These are phyloP conservation scores for Pseudochaenichthys georgianus DNA, from an alignment of 2,797 vertebrate genomes.

Conservation along the genomic window DNA sequence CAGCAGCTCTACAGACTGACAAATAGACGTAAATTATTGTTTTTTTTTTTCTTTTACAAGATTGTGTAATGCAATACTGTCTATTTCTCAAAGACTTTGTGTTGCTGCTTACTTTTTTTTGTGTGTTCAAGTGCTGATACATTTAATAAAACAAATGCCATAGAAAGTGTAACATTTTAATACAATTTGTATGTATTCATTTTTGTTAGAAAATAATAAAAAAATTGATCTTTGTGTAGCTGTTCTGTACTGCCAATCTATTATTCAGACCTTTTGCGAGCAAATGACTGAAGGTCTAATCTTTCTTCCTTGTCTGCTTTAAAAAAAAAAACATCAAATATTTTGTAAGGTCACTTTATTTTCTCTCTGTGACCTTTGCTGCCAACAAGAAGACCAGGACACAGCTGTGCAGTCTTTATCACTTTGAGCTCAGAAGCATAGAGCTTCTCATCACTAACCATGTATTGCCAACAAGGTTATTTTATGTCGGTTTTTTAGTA, in stretches of 20 bases:
- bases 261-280: neutral
- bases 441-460: slow-evolving; percentile 2
- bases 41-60: too few relatives aligned
- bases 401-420: slow-evolving; percentile 24
- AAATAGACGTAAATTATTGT: neutral
- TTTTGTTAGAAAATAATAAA: neutral
- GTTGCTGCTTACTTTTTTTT: neutral
- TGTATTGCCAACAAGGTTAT: slow-evolving; percentile 3
- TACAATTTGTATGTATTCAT: neutral
- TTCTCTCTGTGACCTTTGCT: slow-evolving; percentile 17
- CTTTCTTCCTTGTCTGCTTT: slow-evolving; percentile 21
- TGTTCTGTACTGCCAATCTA: neutral
- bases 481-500: neutral
- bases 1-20: neutral
- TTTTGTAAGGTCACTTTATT: slow-evolving; percentile 9
- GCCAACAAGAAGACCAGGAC: slow-evolving; percentile 11
- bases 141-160: neutral
- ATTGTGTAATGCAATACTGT: neutral
- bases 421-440: neutral
- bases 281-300: neutral
- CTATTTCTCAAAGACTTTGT: neutral
- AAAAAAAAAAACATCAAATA: slow-evolving; percentile 27
- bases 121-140: neutral
- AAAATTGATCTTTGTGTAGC: neutral
- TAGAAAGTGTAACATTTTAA: neutral